These are phyloP conservation scores for Epistrophe grossulariae DNA, from an alignment of 2,888 invertebrate genomes.

Conservation along the genomic window DNA sequence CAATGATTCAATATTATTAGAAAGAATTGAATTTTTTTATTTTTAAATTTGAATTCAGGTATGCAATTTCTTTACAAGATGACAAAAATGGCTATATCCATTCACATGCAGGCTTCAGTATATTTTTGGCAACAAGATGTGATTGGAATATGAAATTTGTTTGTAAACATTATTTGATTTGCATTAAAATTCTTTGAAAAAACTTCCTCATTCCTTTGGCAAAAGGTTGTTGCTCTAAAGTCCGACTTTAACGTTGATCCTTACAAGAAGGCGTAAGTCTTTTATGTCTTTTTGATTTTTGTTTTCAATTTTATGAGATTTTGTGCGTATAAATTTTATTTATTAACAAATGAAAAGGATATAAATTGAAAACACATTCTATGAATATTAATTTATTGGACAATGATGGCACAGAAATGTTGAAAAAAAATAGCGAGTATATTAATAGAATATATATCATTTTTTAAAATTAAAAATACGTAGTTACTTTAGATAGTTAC, in stretches of 20 bases:
- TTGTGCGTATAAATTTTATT: constrained; percentile 15
- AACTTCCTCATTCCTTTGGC: constrained; percentile 72
- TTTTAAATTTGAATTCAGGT: constrained; percentile 42
- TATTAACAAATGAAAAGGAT: constrained; percentile 10
- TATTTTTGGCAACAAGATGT: constrained; percentile 66
- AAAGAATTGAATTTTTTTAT: constrained; percentile 43
- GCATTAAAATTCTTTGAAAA: constrained; percentile 59
- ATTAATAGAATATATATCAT: too few relatives aligned
- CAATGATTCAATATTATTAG: constrained; percentile 59
- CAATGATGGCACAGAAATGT: neutral
- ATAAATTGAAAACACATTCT: constrained; percentile 10
- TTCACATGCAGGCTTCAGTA: constrained; percentile 46
- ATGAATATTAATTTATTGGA: constrained; percentile 3
- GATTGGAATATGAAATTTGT: constrained; percentile 68
- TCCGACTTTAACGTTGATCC: constrained; percentile 59
- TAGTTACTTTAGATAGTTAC: too few relatives aligned
- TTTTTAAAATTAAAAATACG: too few relatives aligned
- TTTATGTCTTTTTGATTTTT: constrained; percentile 12
- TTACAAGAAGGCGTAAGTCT: constrained; percentile 34
- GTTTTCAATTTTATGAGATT: constrained; percentile 16
- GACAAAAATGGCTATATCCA: constrained; percentile 52
- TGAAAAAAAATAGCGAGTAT: too few relatives aligned
- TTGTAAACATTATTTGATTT: constrained; percentile 68
- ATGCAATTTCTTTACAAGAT: constrained; percentile 58
- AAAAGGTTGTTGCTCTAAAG: constrained; percentile 72